Evolutionary conservation across 2,113 vertebrate species (phyloP).

Genomic region (Herpetotheres cachinnans): DNA sequence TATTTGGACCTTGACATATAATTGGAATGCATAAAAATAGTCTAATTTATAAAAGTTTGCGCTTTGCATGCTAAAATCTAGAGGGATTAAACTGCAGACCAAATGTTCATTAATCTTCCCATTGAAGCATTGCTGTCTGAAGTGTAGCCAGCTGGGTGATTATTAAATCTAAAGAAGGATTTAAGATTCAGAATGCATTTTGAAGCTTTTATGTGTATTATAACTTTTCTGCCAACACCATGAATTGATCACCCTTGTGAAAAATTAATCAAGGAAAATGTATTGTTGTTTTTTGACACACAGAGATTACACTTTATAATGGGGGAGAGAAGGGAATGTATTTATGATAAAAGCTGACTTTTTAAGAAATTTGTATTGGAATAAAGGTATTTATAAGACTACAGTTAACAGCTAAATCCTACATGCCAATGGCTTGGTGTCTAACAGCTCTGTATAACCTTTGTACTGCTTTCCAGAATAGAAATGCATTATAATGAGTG

Average conservation of each 20-base stretch:
- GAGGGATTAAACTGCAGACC: slow-evolving; percentile 49
- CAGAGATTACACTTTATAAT: background rate
- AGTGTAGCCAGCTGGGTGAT: slow-evolving; percentile 37
- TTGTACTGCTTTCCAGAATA: background rate
- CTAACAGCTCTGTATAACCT: background rate
- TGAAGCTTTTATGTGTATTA: slow-evolving; percentile 24
- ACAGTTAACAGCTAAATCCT: background rate
- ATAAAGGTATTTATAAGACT: background rate
- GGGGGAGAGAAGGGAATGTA: background rate
- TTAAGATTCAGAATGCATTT: slow-evolving; percentile 50
- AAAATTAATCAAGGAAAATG: slow-evolving; percentile 35
- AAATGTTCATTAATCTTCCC: slow-evolving; percentile 58
- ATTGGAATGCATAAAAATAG: slow-evolving; percentile 58
- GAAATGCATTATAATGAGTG: background rate
- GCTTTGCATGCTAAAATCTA: slow-evolving; percentile 43
- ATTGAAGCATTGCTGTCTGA: slow-evolving; percentile 47
- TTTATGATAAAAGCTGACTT: background rate
- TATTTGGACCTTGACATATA: slow-evolving; percentile 35
- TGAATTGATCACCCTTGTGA: slow-evolving; percentile 26
- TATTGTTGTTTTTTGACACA: background rate
- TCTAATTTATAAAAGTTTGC: slow-evolving; percentile 45
- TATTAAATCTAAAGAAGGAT: slow-evolving; percentile 57
- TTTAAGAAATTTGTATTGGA: background rate
- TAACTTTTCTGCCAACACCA: background rate
- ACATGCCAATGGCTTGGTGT: background rate